Conservation (phyloP, 2,888 invertebrate genomes). For the Cataglyphis albicans region DNA sequence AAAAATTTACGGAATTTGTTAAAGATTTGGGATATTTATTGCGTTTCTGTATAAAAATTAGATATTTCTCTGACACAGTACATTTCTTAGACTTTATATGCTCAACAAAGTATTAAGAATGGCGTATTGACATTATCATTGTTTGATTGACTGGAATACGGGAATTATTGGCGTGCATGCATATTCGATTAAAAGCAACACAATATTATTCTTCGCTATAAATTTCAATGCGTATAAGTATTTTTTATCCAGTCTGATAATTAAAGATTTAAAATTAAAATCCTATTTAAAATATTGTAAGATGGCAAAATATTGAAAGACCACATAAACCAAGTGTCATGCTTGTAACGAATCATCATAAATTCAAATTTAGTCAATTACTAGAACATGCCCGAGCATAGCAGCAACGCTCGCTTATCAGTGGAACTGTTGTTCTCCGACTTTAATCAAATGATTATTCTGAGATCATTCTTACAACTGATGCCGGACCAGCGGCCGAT, state of each 20-base stretch:
- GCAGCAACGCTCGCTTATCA: constrained; percentile 68
- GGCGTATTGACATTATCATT: constrained; percentile 44
- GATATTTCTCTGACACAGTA: constrained; percentile 6
- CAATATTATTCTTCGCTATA: constrained; percentile 46
- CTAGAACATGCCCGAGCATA: constrained; percentile 22
- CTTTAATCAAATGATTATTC: constrained; percentile 84
- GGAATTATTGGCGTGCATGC: constrained; percentile 47
- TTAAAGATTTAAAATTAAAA: not conserved
- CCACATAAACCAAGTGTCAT: not conserved
- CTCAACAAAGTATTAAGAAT: constrained; percentile 35
- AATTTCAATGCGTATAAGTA: constrained; percentile 37
- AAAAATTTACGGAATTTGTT: not conserved
- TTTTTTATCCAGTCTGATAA: constrained; percentile 7
- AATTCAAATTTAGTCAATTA: not conserved
- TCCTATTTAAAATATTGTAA: not conserved
- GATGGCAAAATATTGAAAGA: not conserved
- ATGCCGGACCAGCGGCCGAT: constrained; percentile 58
- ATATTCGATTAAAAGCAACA: constrained; percentile 39
- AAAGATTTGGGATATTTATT: constrained; percentile 16
- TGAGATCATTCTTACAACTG: constrained; percentile 82
- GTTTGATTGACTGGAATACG: constrained; percentile 48
- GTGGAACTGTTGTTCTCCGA: constrained; percentile 78
- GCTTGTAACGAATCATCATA: not conserved
- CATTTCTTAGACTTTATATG: not conserved
- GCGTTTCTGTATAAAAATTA: constrained; percentile 24